These are phyloP conservation scores for Balanococcus diminutus DNA, from an alignment of 2,888 invertebrate species.

Conservation along the genomic window DNA sequence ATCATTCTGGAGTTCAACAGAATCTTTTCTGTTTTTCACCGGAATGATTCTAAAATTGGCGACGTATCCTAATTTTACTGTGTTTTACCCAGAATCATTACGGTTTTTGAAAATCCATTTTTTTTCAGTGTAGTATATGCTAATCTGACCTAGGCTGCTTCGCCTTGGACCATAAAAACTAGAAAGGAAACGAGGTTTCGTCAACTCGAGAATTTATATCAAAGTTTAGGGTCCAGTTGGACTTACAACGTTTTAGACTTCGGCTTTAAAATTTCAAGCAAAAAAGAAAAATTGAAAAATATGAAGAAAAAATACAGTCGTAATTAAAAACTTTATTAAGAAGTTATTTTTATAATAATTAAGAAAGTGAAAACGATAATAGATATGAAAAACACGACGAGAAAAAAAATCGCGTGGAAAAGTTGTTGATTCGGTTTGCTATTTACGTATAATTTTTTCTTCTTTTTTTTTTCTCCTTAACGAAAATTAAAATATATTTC, in stretches of 20 bases:
- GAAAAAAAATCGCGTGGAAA: background rate
- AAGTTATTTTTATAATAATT: constrained; percentile 5
- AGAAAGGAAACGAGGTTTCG: background rate
- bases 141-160: background rate
- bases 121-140: too few species aligned
- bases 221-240: background rate
- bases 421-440: background rate
- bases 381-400: background rate
- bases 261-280: background rate
- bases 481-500: constrained; percentile 33
- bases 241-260: background rate
- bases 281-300: background rate
- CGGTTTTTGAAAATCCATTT: too few species aligned
- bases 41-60: too few species aligned
- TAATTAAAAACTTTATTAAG: constrained; percentile 26
- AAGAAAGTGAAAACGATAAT: background rate
- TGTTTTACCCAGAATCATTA: too few species aligned
- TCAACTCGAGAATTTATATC: background rate
- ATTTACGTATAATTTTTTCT: background rate
- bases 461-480: background rate
- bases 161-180: background rate
- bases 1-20: too few species aligned
- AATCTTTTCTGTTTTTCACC: too few species aligned
- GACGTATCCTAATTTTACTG: too few species aligned
- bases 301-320: constrained; percentile 1